phyloP scores from a whole-genome alignment of 2,888 invertebrate genomes.

The Mayetiola destructor region DNA sequence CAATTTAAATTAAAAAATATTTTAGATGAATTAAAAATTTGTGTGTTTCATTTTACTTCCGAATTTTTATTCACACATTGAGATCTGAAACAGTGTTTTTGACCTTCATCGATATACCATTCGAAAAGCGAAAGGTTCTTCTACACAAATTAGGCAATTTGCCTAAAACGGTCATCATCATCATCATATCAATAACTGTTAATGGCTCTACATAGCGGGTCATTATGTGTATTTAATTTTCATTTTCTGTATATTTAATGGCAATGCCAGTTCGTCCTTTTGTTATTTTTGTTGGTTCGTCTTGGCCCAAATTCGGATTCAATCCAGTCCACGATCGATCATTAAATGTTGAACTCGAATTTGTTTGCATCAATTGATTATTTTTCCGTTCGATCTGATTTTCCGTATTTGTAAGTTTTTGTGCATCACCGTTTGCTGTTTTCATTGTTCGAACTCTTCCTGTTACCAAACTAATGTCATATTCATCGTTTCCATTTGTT shows the following conservation, averaged over 20 bases:
- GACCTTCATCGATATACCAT: too few species aligned
- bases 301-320: conserved; percentile 63
- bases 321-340: conserved; percentile 73
- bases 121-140: too few species aligned
- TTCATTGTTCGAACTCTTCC: conserved; percentile 46
- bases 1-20: too few species aligned
- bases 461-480: conserved; percentile 61
- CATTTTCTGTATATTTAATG: conserved; percentile 47
- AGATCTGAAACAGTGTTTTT: too few species aligned
- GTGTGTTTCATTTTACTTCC: too few species aligned
- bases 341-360: conserved; percentile 30
- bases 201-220: too few species aligned
- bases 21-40: too few species aligned
- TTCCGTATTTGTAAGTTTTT: conserved; percentile 21
- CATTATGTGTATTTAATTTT: too few species aligned
- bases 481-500: conserved; percentile 29
- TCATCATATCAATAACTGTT: too few species aligned
- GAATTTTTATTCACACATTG: too few species aligned
- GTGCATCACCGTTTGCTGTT: background rate
- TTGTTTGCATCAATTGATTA: conserved; percentile 27
- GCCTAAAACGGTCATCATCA: too few species aligned
- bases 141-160: too few species aligned
- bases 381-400: conserved; percentile 24
- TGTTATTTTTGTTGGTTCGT: conserved; percentile 49
- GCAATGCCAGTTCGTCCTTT: conserved; percentile 68